phyloP scores from a whole-genome alignment of 2,888 invertebrate genomes.

The Pachliopta kotzebuea region DNA sequence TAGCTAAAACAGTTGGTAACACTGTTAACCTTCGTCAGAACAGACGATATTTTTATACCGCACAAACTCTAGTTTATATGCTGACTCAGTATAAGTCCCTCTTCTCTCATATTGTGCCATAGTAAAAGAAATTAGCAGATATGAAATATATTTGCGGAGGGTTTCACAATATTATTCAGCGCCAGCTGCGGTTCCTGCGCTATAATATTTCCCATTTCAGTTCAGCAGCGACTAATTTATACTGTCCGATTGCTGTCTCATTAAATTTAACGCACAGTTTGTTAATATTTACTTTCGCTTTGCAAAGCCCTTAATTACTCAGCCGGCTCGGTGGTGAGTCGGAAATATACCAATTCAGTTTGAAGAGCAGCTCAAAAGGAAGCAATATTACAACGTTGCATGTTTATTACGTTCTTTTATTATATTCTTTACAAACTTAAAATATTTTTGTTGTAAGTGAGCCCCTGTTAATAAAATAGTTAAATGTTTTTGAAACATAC shows the following conservation, averaged over 20 bases:
- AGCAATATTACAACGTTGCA: constrained; percentile 10
- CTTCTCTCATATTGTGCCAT: neutral
- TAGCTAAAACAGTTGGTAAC: no score
- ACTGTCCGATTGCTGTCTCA: constrained; percentile 42
- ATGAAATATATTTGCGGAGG: constrained; percentile 10
- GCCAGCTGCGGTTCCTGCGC: constrained; percentile 20
- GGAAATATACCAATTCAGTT: constrained; percentile 30
- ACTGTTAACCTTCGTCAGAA: no score
- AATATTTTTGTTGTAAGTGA: no score
- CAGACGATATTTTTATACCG: no score
- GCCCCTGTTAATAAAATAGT: no score
- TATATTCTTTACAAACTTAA: no score
- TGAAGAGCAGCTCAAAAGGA: constrained; percentile 21
- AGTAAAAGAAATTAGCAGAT: neutral
- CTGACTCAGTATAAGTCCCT: no score
- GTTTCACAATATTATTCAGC: constrained; percentile 17
- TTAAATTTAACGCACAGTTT: constrained; percentile 44
- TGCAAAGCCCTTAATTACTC: constrained; percentile 48
- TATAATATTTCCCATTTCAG: constrained; percentile 45
- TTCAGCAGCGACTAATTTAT: constrained; percentile 47
- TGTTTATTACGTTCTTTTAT: constrained; percentile 9
- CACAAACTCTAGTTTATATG: no score
- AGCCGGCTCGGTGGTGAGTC: constrained; percentile 19
- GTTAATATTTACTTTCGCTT: constrained; percentile 45
- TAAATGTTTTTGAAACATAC: no score